phyloP scores from a whole-genome alignment of 2,888 invertebrate genomes.

The Apamea crenata region DNA sequence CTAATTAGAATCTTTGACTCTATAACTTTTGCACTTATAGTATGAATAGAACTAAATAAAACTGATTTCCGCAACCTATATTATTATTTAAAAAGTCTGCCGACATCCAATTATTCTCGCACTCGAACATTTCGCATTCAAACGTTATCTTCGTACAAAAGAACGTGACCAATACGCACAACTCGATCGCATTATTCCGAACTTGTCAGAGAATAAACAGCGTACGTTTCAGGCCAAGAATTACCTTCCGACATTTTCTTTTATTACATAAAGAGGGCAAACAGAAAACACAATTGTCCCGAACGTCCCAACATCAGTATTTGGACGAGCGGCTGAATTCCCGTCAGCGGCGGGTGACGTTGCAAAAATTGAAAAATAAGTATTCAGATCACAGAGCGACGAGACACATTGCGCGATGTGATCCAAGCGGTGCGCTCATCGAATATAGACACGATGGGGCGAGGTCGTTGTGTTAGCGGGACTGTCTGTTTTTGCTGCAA shows the following conservation, averaged over 20 bases:
- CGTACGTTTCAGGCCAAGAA: slow-evolving; percentile 50
- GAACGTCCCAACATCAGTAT: slow-evolving; percentile 59
- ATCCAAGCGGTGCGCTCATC: slow-evolving; percentile 67
- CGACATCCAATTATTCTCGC: neutral
- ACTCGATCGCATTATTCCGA: slow-evolving; percentile 44
- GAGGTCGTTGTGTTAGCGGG: slow-evolving; percentile 41
- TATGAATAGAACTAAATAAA: neutral
- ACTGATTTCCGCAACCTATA: neutral
- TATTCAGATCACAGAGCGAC: slow-evolving; percentile 77
- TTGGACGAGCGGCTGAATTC: slow-evolving; percentile 70
- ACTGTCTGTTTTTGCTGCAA: too few relatives aligned
- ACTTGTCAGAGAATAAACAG: slow-evolving; percentile 55
- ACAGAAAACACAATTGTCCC: slow-evolving; percentile 65
- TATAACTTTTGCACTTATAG: neutral
- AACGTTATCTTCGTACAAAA: slow-evolving; percentile 8
- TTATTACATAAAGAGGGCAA: slow-evolving; percentile 58
- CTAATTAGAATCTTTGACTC: too few relatives aligned
- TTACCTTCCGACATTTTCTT: slow-evolving; percentile 42
- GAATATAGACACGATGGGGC: slow-evolving; percentile 66
- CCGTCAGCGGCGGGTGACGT: slow-evolving; percentile 67
- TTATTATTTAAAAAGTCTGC: slow-evolving; percentile 5
- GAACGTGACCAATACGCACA: slow-evolving; percentile 49
- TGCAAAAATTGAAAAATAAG: slow-evolving; percentile 84
- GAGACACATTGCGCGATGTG: slow-evolving; percentile 70
- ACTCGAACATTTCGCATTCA: slow-evolving; percentile 12